Evolutionary conservation across 2,888 invertebrate genomes (phyloP), one percentile per base, ranked within the genome.

Genomic region (Blastobasis lacticolella): DNA sequence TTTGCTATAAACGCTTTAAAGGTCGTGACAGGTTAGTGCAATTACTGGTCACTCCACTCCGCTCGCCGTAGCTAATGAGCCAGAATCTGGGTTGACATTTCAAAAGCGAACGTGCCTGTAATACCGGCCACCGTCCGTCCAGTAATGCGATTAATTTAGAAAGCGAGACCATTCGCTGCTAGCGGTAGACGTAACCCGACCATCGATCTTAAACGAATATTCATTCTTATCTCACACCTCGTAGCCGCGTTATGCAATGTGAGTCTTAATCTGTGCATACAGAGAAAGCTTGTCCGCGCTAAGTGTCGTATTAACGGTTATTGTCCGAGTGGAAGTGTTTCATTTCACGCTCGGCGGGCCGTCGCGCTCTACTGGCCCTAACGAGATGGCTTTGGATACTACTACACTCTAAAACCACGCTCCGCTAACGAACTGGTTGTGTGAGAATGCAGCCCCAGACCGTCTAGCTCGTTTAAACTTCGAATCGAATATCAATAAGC

Each of bases 321-420:
- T 76, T 80, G 78, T 76, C 75, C 70, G 71, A 78, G 78, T 85
- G 81, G 84, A 82, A 83, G 82, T 82, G 81, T 81, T 79, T 80
- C 80, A 86, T 85, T 86, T 82, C 80, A 86, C 81, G 87, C 73
- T 78, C 61, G 74, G 75, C 68, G 74, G 71, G 62, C 62, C 65
- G 73, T 69, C 73, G 71, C 78, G 84, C 83, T 81, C 78, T 73
- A 74, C 62, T 80, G 78, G 61, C 60, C 74, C 69, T 78, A 78
- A 83, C 78, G 73, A 82, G 81, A 79, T 78, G 66, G 73, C 73
- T 78, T 52, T 50, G 55, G 46, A 9, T 42, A 42, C 5, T 42
- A 10, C 42, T 42, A 67, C 73, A 70, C 63, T 68, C 66, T 58
- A 69, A 68, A 65, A 75, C 71, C 70, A 59, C 61, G 65, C 61